A percentile compares a stretch with the other conserved stretches of the same genome.
phyloP scores from a whole-genome alignment of 2,888 invertebrate species.

The Aporophyla nigra region DNA sequence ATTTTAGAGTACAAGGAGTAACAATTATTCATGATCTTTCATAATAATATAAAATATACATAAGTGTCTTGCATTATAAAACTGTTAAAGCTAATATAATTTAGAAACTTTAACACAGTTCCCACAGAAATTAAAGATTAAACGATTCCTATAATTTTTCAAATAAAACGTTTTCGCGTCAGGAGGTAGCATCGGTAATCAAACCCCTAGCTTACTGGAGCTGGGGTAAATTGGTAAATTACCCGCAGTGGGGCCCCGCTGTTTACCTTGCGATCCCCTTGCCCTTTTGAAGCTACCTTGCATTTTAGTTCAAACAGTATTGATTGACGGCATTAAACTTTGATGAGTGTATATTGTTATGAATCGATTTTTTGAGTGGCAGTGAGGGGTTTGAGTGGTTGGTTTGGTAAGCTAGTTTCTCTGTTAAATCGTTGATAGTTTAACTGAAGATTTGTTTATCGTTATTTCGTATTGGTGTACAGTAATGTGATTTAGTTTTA shows the following conservation, averaged over 20 bases:
- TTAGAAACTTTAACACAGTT: background rate
- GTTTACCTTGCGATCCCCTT: constrained; percentile 80
- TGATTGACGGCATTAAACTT: constrained; percentile 78
- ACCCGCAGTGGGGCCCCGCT: constrained; percentile 81
- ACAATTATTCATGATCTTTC: background rate
- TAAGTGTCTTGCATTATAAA: background rate
- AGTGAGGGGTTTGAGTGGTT: constrained; percentile 23
- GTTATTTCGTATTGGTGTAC: background rate
- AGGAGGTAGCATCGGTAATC: constrained; percentile 52
- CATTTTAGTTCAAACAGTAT: constrained; percentile 78
- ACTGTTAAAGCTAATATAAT: background rate
- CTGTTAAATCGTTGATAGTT: constrained; percentile 4
- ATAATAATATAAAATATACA: background rate
- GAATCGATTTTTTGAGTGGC: constrained; percentile 58
- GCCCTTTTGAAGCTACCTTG: constrained; percentile 80
- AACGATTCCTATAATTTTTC: background rate
- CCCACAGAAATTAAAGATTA: background rate
- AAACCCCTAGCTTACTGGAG: constrained; percentile 64
- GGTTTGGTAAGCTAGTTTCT: constrained; percentile 13
- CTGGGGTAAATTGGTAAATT: constrained; percentile 86
- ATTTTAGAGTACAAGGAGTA: background rate
- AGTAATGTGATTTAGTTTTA: background rate
- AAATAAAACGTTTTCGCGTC: constrained; percentile 20
- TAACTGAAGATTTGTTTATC: background rate
- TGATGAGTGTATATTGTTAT: constrained; percentile 62